Conservation (phyloP, 2,113 vertebrate genomes). For the Theristicus caerulescens region DNA sequence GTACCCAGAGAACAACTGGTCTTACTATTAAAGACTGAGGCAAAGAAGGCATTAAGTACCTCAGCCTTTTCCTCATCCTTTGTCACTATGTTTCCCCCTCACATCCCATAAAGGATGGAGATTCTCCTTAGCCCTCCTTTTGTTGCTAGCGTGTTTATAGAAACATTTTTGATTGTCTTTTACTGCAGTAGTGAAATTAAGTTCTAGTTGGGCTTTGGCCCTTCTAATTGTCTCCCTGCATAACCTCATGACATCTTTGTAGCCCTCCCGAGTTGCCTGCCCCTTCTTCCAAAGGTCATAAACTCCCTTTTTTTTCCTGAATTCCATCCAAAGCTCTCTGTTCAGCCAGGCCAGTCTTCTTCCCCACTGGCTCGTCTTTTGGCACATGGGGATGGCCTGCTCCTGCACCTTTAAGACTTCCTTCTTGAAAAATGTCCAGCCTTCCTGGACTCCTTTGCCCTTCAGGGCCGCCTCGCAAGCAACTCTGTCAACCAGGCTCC, state of each 20-base stretch:
- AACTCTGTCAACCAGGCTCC: neutral
- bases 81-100: neutral
- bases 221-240: neutral
- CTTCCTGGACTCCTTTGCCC: neutral
- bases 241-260: neutral
- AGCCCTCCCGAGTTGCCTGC: neutral
- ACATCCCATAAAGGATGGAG: neutral
- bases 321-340: neutral
- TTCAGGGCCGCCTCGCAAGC: neutral
- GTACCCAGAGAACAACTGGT: neutral
- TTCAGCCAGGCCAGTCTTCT: neutral
- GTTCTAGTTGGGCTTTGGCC: neutral
- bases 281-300: neutral
- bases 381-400: accelerated
- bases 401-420: neutral
- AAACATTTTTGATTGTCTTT: neutral
- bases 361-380: neutral
- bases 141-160: neutral
- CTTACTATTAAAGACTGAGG: neutral
- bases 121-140: neutral
- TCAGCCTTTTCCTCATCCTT: neutral
- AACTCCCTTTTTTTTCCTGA: neutral
- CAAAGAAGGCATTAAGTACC: neutral
- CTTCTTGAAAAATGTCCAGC: neutral
- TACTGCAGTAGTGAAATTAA: neutral